A percentile compares a stretch with the other conserved stretches of the same genome.
phyloP scores from a whole-genome alignment of 2,888 invertebrate species.

The Oscheius sp. region DNA sequence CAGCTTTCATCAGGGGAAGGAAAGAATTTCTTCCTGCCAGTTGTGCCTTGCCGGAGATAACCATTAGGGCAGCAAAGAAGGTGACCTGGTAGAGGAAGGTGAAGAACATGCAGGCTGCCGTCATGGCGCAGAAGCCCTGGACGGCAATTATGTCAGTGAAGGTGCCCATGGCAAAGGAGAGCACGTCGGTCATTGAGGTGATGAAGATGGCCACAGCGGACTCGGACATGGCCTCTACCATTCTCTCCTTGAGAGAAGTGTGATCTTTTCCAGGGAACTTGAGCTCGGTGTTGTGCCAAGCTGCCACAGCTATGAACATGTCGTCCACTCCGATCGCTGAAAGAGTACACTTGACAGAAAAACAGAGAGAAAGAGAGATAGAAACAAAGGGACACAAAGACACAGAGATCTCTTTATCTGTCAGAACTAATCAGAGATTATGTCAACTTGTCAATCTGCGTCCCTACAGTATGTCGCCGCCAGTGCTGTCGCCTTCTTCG shows the following conservation, averaged over 20 bases:
- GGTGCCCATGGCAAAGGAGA: conserved; percentile 90
- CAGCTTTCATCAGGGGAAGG: conserved; percentile 58
- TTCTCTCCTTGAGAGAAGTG: conserved; percentile 82
- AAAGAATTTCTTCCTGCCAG: conserved; percentile 80
- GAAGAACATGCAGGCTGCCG: conserved; percentile 90
- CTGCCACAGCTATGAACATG: conserved; percentile 93
- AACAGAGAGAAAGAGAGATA: neutral
- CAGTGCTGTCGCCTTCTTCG: too few species aligned
- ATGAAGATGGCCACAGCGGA: conserved; percentile 95
- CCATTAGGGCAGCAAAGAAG: conserved; percentile 91
- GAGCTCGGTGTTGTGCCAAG: conserved; percentile 87
- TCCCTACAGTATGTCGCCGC: too few species aligned
- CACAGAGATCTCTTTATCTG: too few species aligned
- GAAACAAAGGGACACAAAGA: too few species aligned
- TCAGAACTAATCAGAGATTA: too few species aligned
- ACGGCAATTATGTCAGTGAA: conserved; percentile 93
- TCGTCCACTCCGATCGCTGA: conserved; percentile 94
- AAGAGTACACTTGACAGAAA: conserved; percentile 33
- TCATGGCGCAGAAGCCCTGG: conserved; percentile 93
- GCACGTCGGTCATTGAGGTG: conserved; percentile 85
- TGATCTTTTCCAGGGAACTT: conserved; percentile 60
- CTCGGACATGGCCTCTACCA: conserved; percentile 89
- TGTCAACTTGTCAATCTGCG: too few species aligned
- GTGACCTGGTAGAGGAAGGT: conserved; percentile 90
- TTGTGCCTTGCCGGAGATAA: conserved; percentile 89